Conservation (phyloP, 2,113 vertebrate genomes). For the Sander lucioperca region DNA sequence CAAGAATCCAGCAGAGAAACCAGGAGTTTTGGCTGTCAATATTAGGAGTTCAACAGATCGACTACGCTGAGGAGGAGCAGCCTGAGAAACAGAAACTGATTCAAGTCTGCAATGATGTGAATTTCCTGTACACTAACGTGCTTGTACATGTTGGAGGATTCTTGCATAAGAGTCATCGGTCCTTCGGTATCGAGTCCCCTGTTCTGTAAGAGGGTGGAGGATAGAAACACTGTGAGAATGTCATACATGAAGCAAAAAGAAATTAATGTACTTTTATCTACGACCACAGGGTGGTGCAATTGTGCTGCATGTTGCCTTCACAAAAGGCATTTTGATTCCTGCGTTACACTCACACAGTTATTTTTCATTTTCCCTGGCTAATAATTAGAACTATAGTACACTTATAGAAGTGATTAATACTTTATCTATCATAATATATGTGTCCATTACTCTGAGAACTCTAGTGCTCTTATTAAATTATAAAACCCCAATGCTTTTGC, state of each 20-base stretch:
- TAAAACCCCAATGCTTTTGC: not conserved
- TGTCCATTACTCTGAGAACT: not conserved
- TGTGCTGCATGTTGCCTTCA: not conserved
- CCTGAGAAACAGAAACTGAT: not conserved
- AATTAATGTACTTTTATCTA: not conserved
- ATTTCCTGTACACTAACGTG: not conserved
- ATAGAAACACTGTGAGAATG: not conserved
- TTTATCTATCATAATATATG: not conserved
- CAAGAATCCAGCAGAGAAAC: not conserved
- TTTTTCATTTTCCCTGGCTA: not conserved
- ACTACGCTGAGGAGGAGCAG: not conserved
- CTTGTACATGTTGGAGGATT: slow-evolving; percentile 24
- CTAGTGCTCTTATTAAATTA: not conserved
- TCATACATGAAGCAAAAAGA: not conserved
- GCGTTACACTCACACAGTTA: not conserved
- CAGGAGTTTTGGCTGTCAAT: accelerated
- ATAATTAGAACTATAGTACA: not conserved
- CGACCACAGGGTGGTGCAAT: slow-evolving; percentile 41
- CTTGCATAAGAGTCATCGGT: slow-evolving; percentile 47
- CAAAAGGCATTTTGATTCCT: not conserved
- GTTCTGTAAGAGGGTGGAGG: slow-evolving; percentile 16
- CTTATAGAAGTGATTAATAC: not conserved
- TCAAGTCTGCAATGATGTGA: slow-evolving; percentile 4
- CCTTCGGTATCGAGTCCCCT: not conserved
- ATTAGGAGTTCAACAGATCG: slow-evolving; percentile 43